phyloP scores from a whole-genome alignment of 2,888 invertebrate species.

The Rapana venosa region DNA sequence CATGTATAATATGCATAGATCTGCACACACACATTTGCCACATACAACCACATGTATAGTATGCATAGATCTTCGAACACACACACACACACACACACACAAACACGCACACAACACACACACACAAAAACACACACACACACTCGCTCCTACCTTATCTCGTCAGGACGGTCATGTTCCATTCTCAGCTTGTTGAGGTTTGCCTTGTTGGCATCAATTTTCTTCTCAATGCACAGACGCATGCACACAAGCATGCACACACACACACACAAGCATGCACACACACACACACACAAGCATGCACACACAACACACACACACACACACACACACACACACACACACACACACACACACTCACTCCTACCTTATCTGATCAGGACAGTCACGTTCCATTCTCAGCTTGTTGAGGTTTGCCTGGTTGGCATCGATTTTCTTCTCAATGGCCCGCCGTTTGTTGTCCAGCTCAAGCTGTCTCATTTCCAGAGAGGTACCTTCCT shows the following conservation, averaged over 20 bases:
- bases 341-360: background rate
- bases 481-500: slow-evolving; percentile 59
- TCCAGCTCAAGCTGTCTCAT: slow-evolving; percentile 58
- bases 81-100: background rate
- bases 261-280: background rate
- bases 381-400: background rate
- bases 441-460: slow-evolving; percentile 63
- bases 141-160: slow-evolving; percentile 7
- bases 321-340: slow-evolving; percentile 6
- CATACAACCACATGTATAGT: background rate
- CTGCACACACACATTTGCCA: background rate
- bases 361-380: slow-evolving; percentile 18
- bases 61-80: background rate
- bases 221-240: slow-evolving; percentile 61
- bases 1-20: too few species aligned
- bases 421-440: slow-evolving; percentile 63
- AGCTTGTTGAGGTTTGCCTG: slow-evolving; percentile 56
- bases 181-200: slow-evolving; percentile 50
- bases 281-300: background rate
- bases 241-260: too few species aligned
- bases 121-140: too few species aligned
- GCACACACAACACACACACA: background rate
- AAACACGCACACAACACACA: background rate
- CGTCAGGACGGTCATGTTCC: background rate
- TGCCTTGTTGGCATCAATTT: slow-evolving; percentile 63